Conservation (phyloP, 2,113 vertebrate genomes). For the Labeo catla region DNA sequence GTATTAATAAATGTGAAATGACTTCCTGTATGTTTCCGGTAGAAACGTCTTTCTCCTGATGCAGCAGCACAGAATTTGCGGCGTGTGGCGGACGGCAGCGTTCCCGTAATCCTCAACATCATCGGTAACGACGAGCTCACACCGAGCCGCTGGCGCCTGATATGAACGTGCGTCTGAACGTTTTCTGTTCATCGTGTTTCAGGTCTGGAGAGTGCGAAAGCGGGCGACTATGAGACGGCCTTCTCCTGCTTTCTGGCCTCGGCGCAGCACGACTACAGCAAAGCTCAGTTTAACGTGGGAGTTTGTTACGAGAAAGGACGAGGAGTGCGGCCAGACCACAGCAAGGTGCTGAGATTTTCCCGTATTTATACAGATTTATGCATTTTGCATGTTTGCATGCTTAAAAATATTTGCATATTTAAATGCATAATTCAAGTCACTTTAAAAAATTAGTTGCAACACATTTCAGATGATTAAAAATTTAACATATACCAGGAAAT, state of each 20-base stretch:
- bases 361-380: no score
- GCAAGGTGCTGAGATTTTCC: slow-evolving; percentile 72
- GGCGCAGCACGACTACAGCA: slow-evolving; percentile 85
- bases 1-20: no score
- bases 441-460: no score
- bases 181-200: slow-evolving; percentile 32
- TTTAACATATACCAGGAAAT: no score
- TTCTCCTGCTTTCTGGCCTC: slow-evolving; percentile 88
- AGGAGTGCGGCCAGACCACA: slow-evolving; percentile 79
- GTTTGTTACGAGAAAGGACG: slow-evolving; percentile 90
- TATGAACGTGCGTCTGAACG: background rate
- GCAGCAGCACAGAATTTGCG: slow-evolving; percentile 81
- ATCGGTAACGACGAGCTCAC: slow-evolving; percentile 79
- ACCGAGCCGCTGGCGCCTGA: background rate
- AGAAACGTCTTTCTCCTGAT: slow-evolving; percentile 71
- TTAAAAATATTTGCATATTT: background rate
- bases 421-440: slow-evolving; percentile 19
- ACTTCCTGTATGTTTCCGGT: slow-evolving; percentile 28
- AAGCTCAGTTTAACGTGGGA: slow-evolving; percentile 91
- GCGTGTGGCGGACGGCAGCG: slow-evolving; percentile 78
- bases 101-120: slow-evolving; percentile 92
- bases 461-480: background rate
- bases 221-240: slow-evolving; percentile 70
- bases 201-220: slow-evolving; percentile 84
- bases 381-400: background rate